phyloP scores from a whole-genome alignment of 2,888 invertebrate genomes.

The Stictocephala bisonia region DNA sequence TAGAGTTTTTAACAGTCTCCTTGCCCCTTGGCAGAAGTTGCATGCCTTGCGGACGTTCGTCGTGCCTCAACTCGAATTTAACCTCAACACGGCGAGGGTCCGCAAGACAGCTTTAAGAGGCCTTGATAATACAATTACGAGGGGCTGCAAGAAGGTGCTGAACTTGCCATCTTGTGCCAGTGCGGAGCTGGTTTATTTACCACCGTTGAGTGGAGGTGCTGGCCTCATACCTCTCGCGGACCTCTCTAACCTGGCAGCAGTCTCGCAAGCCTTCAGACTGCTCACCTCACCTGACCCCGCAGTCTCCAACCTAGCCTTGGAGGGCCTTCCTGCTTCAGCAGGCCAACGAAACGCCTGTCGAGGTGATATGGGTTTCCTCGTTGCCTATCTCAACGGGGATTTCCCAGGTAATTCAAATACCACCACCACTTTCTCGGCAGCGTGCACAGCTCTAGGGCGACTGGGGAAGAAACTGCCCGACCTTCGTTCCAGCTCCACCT shows the following conservation, averaged over 20 bases:
- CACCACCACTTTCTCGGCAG: no score
- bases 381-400: no score
- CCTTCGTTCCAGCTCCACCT: no score
- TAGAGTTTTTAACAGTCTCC: no score
- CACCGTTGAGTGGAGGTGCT: neutral
- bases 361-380: no score
- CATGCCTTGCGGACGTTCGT: neutral
- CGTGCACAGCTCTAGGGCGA: no score
- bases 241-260: neutral
- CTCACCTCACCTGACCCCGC: neutral
- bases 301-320: no score
- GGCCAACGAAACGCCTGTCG: no score
- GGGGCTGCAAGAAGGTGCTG: neutral
- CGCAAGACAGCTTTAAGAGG: neutral
- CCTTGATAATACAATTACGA: neutral
- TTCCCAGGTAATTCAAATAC: no score
- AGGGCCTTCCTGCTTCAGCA: no score
- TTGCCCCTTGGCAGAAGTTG: neutral
- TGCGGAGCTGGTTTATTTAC: neutral
- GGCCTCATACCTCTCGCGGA: slow-evolving; percentile 3
- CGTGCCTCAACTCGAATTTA: neutral
- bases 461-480: no score
- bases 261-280: neutral
- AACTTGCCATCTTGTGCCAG: neutral
- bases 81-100: neutral